Percentiles rank a stretch among this genome's conserved stretches.
phyloP scores from a whole-genome alignment of 1,140 invertebrate species.

The Ganaspis sp. region DNA sequence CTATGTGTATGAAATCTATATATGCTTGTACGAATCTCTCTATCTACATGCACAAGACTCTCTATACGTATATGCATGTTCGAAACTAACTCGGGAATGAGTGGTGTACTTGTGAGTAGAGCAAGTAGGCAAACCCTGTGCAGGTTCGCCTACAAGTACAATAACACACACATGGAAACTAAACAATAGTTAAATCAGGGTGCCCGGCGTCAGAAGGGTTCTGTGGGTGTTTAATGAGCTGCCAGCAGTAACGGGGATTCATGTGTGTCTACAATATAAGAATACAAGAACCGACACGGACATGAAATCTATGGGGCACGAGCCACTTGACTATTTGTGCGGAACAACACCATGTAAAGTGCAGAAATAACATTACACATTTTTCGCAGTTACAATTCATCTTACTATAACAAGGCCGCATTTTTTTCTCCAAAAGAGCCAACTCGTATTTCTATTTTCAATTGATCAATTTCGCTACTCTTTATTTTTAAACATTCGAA shows the following conservation, averaged over 20 bases:
- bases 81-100: too few relatives aligned
- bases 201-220: constrained; percentile 62
- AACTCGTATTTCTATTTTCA: too few relatives aligned
- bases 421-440: too few relatives aligned
- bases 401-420: too few relatives aligned
- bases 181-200: constrained; percentile 74
- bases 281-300: constrained; percentile 37
- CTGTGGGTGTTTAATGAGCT: constrained; percentile 76
- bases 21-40: too few relatives aligned
- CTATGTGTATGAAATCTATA: too few relatives aligned
- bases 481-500: too few relatives aligned
- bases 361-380: constrained; percentile 66
- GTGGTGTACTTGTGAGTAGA: constrained; percentile 28
- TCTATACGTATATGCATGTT: too few relatives aligned
- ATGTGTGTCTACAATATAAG: not conserved
- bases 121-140: not conserved
- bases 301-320: constrained; percentile 54
- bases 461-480: too few relatives aligned
- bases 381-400: constrained; percentile 44
- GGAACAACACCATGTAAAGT: constrained; percentile 64
- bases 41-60: too few relatives aligned
- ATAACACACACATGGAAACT: constrained; percentile 43
- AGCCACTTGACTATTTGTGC: constrained; percentile 66
- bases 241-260: constrained; percentile 59
- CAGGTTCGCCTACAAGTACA: not conserved